Percentiles rank a stretch among this genome's conserved stretches.
Evolutionary conservation across 2,797 vertebrate genomes (phyloP).

Genomic region (Parambassis ranga): DNA sequence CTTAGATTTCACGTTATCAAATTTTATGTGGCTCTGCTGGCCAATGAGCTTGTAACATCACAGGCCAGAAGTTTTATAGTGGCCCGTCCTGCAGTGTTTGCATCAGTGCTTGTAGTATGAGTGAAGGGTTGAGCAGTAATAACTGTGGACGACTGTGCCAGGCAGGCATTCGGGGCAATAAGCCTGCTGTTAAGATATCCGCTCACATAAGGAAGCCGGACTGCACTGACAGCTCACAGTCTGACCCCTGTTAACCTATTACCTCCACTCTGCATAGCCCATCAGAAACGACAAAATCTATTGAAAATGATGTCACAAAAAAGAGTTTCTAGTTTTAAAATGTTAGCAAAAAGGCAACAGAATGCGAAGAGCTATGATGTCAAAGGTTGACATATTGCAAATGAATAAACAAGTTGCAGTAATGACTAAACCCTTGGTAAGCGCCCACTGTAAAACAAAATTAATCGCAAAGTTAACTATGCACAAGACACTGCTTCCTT

Average conservation of each 20-base stretch:
- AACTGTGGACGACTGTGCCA: constrained; percentile 2
- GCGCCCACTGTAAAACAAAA: no score
- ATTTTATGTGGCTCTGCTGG: constrained; percentile 38
- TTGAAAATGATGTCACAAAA: background rate
- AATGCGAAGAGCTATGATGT: no score
- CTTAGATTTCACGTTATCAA: constrained; percentile 48
- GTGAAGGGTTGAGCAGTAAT: constrained; percentile 13
- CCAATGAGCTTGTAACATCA: constrained; percentile 37
- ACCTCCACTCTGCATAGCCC: background rate
- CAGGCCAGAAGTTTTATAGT: constrained; percentile 26
- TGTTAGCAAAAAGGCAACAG: no score
- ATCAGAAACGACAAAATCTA: background rate
- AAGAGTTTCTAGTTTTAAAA: no score
- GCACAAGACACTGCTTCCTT: no score
- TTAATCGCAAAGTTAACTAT: no score
- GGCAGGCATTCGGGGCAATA: constrained; percentile 8
- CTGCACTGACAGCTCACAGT: constrained; percentile 4
- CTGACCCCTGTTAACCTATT: constrained; percentile 13
- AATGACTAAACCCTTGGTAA: no score
- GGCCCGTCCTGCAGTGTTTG: constrained; percentile 9
- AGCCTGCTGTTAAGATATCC: constrained; percentile 31
- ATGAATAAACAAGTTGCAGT: no score
- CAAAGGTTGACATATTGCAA: no score
- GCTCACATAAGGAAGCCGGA: constrained; percentile 21
- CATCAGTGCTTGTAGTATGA: background rate